A percentile compares a stretch with the other conserved stretches of the same genome.
phyloP scores from a whole-genome alignment of 2,888 invertebrate genomes.

The Cotesia congregata region DNA sequence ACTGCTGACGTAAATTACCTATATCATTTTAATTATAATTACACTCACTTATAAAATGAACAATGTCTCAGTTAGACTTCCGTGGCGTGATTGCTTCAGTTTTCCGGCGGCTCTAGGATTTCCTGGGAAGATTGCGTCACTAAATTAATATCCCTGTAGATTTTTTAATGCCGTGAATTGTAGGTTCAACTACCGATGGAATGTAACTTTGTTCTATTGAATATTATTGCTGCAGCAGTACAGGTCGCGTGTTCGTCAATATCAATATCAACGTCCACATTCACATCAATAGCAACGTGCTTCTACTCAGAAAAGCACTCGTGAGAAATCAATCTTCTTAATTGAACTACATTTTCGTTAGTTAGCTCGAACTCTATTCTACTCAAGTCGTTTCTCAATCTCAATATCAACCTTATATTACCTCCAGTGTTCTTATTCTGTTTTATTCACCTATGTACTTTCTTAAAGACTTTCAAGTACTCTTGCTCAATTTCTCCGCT shows the following conservation, averaged over 20 bases:
- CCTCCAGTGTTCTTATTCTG: neutral
- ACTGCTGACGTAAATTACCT: too few relatives aligned
- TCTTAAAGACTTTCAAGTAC: neutral
- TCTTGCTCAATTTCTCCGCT: neutral
- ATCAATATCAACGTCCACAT: too few relatives aligned
- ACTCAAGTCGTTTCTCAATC: slow-evolving; percentile 24
- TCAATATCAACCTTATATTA: slow-evolving; percentile 7
- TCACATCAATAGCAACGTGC: too few relatives aligned
- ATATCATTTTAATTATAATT: neutral
- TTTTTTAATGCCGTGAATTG: slow-evolving; percentile 16
- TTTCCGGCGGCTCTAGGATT: slow-evolving; percentile 44
- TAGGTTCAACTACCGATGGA: neutral
- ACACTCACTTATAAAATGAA: neutral
- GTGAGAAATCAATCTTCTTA: slow-evolving; percentile 25
- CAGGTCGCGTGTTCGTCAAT: neutral
- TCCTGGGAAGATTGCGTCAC: slow-evolving; percentile 37
- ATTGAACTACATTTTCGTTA: slow-evolving; percentile 19
- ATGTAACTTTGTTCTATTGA: neutral
- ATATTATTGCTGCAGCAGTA: too few relatives aligned
- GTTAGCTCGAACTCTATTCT: neutral
- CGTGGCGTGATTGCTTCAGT: slow-evolving; percentile 42
- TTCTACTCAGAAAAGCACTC: slow-evolving; percentile 12
- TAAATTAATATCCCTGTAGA: neutral
- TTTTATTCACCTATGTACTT: neutral
- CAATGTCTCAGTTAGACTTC: slow-evolving; percentile 44